Base-by-base conservation (phyloP, 1,140 invertebrate species). In the Limonius californicus region DNA sequence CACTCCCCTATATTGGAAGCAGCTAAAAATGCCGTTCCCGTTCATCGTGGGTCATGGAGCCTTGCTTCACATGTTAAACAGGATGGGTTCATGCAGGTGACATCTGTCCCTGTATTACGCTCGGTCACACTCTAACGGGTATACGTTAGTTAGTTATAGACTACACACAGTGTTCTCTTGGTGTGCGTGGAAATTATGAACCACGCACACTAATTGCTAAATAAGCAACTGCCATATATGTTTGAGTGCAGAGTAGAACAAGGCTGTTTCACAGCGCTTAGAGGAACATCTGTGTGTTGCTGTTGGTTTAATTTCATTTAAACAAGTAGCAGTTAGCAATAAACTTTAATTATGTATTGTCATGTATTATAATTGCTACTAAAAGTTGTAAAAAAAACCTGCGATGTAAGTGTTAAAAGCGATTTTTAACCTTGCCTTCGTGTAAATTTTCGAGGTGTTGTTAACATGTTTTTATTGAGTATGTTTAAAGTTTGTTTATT, bases 171-270 rank as follows among this genome's bases (percentile, higher is more conserved):
- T 53, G 23, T 35, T 21, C 50, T 64, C 54, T 59, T 57, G 23
- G 62, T 21, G 53, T 42, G 53, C 16, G 20, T 16, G 47, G 15
- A 8, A 6, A n/a, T 50, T 39, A 1, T 12, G 9, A 18, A 59
- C 20, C 32, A 30, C 32, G 30, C 14, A 53, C 9, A 58, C 61
- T 20, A 56, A 39, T 55, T 35, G 54, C 55, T 39, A 32, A 58
- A 58, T 63, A 18, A 60, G 50, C 43, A 65, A 65, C 70, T 72
- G 70, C 70, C 70, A 70, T 70, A 72, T 72, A 68, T 67, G 66
- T 72, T 72, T 71, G 63, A 72, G 70, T 65, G 70, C 70, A 71
- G 69, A 63, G 23, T 35, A 54, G 32, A 32, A 54, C 45, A 58
- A 55, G 21, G 21, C 21, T 50, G 45, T 18, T 19, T 50, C 4